These are phyloP conservation scores for Pholis gunnellus DNA, from an alignment of 2,113 vertebrate genomes.

Conservation along the genomic window DNA sequence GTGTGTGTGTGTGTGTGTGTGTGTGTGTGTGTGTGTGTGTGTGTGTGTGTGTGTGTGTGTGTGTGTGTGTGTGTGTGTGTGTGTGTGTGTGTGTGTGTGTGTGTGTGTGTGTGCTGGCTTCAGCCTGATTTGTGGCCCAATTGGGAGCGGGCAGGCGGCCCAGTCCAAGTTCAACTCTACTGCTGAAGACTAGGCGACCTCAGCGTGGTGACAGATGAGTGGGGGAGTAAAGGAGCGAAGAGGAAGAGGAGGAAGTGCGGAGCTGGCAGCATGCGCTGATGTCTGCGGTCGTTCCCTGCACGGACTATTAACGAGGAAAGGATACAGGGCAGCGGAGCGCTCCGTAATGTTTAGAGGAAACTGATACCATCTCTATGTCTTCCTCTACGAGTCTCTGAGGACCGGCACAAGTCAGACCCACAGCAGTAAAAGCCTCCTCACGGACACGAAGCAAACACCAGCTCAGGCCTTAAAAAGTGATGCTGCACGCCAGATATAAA, in stretches of 20 bases:
- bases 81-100: not conserved
- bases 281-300: conserved; percentile 65
- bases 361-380: conserved; percentile 79
- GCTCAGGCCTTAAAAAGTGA: not conserved
- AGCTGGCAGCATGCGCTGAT: conserved; percentile 55
- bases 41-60: not conserved
- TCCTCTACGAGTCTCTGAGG: conserved; percentile 76
- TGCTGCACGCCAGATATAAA: not conserved
- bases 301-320: conserved; percentile 69
- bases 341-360: conserved; percentile 72
- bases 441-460: not conserved
- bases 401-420: conserved; percentile 38
- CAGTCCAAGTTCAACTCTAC: conserved; percentile 47
- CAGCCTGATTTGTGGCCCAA: conserved; percentile 68
- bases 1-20: conserved; percentile 15
- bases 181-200: conserved; percentile 38
- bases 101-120: conserved; percentile 11
- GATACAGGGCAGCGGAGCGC: conserved; percentile 54
- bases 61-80: conserved; percentile 4
- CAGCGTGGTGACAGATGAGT: conserved; percentile 52
- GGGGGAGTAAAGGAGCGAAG: not conserved
- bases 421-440: conserved; percentile 12
- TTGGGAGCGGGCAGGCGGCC: conserved; percentile 46
- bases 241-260: conserved; percentile 60
- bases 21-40: not conserved